Evolutionary conservation across 2,113 vertebrate species (phyloP), one percentile per base, ranked within the genome.

Genomic region (Zosterops borbonicus): DNA sequence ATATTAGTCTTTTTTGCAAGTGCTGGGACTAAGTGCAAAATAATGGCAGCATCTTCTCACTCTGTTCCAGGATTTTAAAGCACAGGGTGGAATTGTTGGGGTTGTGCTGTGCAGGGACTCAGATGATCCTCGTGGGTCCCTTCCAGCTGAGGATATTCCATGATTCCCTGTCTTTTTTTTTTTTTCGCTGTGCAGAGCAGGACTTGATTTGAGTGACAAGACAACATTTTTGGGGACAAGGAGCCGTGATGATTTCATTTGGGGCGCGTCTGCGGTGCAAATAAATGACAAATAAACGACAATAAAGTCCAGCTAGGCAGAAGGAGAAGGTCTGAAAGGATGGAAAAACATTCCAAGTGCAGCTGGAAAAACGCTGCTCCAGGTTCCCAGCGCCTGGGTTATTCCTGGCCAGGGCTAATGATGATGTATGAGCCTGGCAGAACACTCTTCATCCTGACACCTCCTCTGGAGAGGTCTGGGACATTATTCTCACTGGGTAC

Each of bases 401-500:
- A 85, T 91, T 95, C 89, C 90, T 80, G 67, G 84, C 81, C 52
- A 39, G 78, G 50, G 84, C 70, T 97, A 90, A 96, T 92, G 95
- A 95, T 92, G 95, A 94, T 95, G 14, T 60, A 94, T 47, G 94
- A 95, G 63, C 63, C 55, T 94, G 29, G 10, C 37, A 89, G 92
- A 95, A 42, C 77, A n/a, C 78, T 88, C 64, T 70, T 95, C 75
- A 75, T 92, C 62, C 81, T 27, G 68, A 92, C 91, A 87, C 84
- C 82, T 89, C 71, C 2, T 3, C 87, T 46, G 73, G 71, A 74
- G 82, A 96, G 87, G 37, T 71, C 81, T 82, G 55, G 29, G 64
- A 47, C 39, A 21, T 93, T 55, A 91, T 77, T 95, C 82, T 96
- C 47, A 8, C 82, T 52, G 12, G 47, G 64, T 80, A 50, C 85